phyloP scores from a whole-genome alignment of 2,113 vertebrate genomes.

The Sakesphorus luctuosus region DNA sequence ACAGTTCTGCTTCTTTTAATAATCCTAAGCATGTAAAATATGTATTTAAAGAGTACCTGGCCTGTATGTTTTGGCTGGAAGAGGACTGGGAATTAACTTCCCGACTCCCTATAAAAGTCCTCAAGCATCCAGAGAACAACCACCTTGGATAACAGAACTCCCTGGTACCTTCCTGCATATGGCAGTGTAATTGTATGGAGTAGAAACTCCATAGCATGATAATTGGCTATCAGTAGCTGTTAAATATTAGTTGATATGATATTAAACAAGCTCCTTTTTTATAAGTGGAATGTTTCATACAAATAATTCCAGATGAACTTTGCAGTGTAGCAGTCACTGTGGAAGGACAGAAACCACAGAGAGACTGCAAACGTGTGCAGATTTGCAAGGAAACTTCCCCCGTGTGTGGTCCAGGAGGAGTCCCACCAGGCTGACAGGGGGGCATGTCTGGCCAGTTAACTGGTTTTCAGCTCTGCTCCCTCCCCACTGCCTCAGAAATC shows the following conservation, averaged over 20 bases:
- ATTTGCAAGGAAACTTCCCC: background rate
- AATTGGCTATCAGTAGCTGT: background rate
- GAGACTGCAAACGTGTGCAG: background rate
- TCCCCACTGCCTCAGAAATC: background rate
- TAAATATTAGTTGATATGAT: background rate
- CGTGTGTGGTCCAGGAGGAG: background rate
- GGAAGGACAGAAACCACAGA: background rate
- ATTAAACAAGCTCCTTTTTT: background rate
- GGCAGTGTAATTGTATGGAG: background rate
- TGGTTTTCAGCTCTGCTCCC: background rate
- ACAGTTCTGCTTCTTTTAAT: constrained; percentile 42
- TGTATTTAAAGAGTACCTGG: constrained; percentile 16
- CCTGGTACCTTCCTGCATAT: background rate
- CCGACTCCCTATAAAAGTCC: background rate
- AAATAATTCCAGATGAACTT: background rate
- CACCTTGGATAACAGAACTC: background rate
- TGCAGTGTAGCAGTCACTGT: background rate
- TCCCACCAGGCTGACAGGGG: background rate
- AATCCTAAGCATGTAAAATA: constrained; percentile 36
- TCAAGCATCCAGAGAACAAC: background rate
- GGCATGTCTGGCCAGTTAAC: background rate
- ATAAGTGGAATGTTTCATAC: background rate
- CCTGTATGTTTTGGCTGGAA: constrained; percentile 23
- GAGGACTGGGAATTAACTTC: background rate
- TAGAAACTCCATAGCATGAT: background rate